Base-by-base conservation (phyloP, 2,113 vertebrate genomes). In the Xenopus laevis region DNA sequence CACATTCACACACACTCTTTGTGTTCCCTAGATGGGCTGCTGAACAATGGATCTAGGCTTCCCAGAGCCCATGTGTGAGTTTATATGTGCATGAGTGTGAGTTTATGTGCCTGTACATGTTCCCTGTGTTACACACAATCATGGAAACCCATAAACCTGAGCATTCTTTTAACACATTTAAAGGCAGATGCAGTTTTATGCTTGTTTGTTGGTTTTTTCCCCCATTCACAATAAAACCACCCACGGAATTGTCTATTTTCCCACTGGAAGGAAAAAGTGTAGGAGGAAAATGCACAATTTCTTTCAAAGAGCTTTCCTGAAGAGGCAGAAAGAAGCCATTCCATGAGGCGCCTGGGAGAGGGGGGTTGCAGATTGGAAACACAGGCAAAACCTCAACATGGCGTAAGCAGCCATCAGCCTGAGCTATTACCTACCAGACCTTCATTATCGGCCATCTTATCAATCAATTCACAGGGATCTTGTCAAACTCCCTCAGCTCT, bases 401-500 rank as follows among this genome's bases (percentile, higher is more conserved):
- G 78, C 74, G 75, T 78, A 53, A 60, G 66, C 67, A 73, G 50
- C 65, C 73, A 76, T 76, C 66, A 76, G 65, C 65, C 73, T 69
- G 27, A 62, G 57, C 73, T 76, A 69, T 76, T 76, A 76, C 73
- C 73, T 76, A 76, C 65, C 46, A 47, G 58, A 76, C 73, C 73
- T 62, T 58, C 73, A 76, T 76, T 76, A 76, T 76, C 73, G 45
- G 73, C 65, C 73, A 76, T 76, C 73, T 68, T 76, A 76, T 76
- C 73, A 76, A 76, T 76, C 73, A 71, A 83, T 83, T 83, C 82
- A 85, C 87, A 87, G 79, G 78, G 79, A 63, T 52, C 33, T 52
- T 71, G 70, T 71, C 59, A 44, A 52, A 50, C 58, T 60, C 33
- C 52, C 53, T 47, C 7, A n/a, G 66, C 50, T 47, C 8, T 33